Evolutionary conservation across 2,113 vertebrate species (phyloP).

Genomic region (Amia ocellicauda): DNA sequence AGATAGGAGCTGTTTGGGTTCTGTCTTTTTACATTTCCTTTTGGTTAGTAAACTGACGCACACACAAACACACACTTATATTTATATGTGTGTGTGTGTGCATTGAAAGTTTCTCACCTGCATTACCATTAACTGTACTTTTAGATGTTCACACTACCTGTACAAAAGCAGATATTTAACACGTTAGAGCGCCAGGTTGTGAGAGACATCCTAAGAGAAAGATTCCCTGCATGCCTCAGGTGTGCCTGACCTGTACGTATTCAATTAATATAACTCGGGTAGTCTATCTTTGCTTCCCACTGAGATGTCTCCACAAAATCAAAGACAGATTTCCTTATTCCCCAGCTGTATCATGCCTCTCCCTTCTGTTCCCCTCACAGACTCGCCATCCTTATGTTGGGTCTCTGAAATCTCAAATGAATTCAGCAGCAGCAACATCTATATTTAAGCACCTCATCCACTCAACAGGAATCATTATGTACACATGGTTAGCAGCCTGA

Average conservation of each 20-base stretch:
- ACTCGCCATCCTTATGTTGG: too few relatives aligned
- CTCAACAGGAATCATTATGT: constrained; percentile 6
- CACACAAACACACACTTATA: too few relatives aligned
- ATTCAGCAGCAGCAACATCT: constrained; percentile 7
- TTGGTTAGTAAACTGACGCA: too few relatives aligned
- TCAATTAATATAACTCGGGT: neutral
- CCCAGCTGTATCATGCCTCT: neutral
- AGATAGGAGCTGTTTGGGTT: too few relatives aligned
- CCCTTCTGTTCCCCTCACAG: neutral
- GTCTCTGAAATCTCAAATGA: too few relatives aligned
- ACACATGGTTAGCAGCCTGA: neutral
- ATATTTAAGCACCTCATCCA: constrained; percentile 5
- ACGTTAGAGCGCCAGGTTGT: neutral
- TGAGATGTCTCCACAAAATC: neutral
- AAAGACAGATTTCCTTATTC: neutral
- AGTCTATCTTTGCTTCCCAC: neutral
- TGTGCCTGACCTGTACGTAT: neutral
- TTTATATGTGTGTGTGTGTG: too few relatives aligned
- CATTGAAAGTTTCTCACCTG: too few relatives aligned
- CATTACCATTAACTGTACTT: too few relatives aligned
- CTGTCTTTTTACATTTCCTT: too few relatives aligned
- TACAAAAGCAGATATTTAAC: neutral
- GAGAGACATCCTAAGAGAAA: neutral
- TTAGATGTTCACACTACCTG: too few relatives aligned
- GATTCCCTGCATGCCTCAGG: neutral